Conservation (phyloP, 2,113 vertebrate genomes). For the Myiagra hebetior region DNA sequence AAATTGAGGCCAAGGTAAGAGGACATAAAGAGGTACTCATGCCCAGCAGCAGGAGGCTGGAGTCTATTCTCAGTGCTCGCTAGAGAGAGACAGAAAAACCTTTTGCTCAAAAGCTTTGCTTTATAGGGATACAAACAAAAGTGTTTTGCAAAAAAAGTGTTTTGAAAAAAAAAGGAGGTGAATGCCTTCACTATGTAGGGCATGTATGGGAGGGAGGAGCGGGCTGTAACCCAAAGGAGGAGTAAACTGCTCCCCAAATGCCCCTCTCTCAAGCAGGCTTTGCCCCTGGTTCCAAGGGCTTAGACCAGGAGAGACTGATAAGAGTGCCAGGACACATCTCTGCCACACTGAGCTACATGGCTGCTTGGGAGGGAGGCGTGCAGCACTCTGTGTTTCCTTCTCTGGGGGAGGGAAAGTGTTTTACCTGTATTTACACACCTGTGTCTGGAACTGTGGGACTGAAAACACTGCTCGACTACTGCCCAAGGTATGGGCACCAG, state of each 20-base stretch:
- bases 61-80: neutral
- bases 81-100: neutral
- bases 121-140: neutral
- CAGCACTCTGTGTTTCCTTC: neutral
- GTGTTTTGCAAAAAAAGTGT: neutral
- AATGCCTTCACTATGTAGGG: neutral
- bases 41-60: neutral
- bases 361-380: neutral
- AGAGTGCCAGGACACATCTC: too few species aligned
- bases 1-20: neutral
- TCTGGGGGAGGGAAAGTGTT: neutral
- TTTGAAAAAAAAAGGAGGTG: neutral
- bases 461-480: neutral
- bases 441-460: neutral
- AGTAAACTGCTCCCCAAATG: neutral
- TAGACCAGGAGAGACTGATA: neutral
- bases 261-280: neutral
- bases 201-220: fast-evolving
- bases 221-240: neutral
- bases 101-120: neutral
- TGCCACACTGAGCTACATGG: fast-evolving
- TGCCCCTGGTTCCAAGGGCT: neutral
- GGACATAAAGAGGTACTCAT: neutral
- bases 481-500: fast-evolving
- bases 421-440: neutral